phyloP scores from a whole-genome alignment of 2,797 vertebrate genomes.

The Phylloscopus collybita region DNA sequence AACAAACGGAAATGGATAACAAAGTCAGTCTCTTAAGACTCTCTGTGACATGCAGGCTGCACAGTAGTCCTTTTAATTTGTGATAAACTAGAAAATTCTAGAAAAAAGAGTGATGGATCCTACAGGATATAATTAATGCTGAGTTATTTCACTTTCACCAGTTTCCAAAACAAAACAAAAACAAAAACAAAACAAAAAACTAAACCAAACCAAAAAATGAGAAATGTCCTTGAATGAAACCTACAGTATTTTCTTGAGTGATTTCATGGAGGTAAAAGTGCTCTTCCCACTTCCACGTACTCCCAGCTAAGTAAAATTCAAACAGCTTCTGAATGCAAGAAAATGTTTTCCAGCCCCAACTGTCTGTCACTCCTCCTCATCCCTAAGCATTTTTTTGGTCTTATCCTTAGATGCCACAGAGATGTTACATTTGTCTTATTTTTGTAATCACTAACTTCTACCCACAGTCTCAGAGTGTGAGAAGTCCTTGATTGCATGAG shows the following conservation, averaged over 20 bases:
- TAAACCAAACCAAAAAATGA: too few species aligned
- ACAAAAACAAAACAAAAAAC: too few species aligned
- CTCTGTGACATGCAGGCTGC: not conserved
- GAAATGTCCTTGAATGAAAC: not conserved
- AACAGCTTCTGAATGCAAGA: not conserved
- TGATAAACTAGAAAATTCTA: not conserved
- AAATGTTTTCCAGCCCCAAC: not conserved
- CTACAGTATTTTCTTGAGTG: not conserved
- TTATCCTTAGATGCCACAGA: not conserved
- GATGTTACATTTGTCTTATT: not conserved
- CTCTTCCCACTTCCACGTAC: not conserved
- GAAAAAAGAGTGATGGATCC: not conserved
- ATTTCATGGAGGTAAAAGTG: not conserved
- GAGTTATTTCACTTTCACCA: not conserved
- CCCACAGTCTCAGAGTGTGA: not conserved
- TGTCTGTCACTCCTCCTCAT: conserved; percentile 39
- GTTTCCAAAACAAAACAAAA: not conserved
- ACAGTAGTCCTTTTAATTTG: not conserved
- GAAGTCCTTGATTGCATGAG: not conserved
- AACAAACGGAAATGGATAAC: not conserved
- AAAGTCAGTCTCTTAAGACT: not conserved
- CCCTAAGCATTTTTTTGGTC: not conserved
- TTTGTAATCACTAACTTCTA: not conserved
- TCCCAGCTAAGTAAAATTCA: not conserved
- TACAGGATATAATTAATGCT: not conserved